Base-by-base conservation (phyloP, 1,140 invertebrate species). In the Drosophila ironensis region DNA sequence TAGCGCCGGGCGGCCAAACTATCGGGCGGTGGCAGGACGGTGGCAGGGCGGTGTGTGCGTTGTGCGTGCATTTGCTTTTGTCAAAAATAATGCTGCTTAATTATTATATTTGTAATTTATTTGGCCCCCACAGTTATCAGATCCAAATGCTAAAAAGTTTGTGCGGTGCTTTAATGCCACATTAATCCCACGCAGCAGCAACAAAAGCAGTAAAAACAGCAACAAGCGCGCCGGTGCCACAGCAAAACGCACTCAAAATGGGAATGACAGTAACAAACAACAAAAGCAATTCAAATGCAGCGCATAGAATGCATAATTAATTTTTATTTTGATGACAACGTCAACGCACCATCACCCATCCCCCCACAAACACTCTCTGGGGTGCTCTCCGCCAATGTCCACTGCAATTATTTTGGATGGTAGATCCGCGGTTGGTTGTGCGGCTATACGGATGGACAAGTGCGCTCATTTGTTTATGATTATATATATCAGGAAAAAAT, bases 301-400 rank as follows among this genome's bases (percentile, higher is more conserved):
- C 66, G 75, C 78, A 88, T 88, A 87, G 81, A 88, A 88, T 88
- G 87, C 87, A 88, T 88, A 88, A 88, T 88, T 88, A 88, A 88
- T 88, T 88, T 88, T 88, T 88, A 88, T 88, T 88, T 88, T 88
- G 87, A 88, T 88, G 87, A 88, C 87, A 88, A 88, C 87, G 77
- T 88, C 87, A 87, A 75, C 87, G 67, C 70, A 54, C 40, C 69
- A 51, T 46, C 41, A 63, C 27, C 24, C 33, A 25, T 17, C 35
- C 20, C 27, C 27, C 24, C 24, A 14, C 33, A 12, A 47, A 40
- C 14, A 11, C 52, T 63, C 56, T 37, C 17, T 48, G 56, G 56
- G 19, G 56, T 61, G 41, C 59, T 16, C 20, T 30, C 19, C 38
- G 60, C 27, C 44, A 57, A n/a, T 57, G 66, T 69, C 66, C 63